Conservation (phyloP, 2,888 invertebrate genomes). For the Crocallis elinguaria region DNA sequence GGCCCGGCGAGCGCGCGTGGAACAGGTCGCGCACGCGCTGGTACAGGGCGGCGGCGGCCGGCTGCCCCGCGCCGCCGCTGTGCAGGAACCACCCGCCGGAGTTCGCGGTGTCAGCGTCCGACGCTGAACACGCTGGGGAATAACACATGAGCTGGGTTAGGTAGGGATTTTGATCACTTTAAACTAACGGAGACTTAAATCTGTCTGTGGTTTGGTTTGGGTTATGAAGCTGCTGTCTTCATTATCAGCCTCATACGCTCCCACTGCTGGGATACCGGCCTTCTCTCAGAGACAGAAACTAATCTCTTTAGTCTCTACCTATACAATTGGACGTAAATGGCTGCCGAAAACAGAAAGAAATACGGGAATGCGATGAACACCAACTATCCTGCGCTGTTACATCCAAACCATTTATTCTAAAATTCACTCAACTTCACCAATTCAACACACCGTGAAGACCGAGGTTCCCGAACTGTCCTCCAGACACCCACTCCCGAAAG, state of each 20-base stretch:
- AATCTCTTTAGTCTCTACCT: no score
- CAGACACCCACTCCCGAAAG: constrained; percentile 32
- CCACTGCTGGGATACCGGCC: no score
- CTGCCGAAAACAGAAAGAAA: no score
- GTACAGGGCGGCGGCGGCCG: constrained; percentile 90
- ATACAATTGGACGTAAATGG: no score
- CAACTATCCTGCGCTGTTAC: background rate
- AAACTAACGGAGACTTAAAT: no score
- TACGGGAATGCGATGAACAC: no score
- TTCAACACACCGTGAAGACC: constrained; percentile 26
- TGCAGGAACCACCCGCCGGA: constrained; percentile 91
- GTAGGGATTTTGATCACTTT: no score
- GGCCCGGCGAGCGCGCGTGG: constrained; percentile 83
- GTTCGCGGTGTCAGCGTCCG: constrained; percentile 83
- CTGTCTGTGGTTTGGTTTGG: no score
- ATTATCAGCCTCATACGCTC: no score
- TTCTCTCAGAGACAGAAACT: no score
- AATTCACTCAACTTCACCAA: constrained; percentile 2
- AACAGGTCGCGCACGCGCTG: constrained; percentile 94
- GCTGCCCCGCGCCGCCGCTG: constrained; percentile 48
- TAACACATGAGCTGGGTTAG: no score
- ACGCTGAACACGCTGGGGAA: constrained; percentile 78
- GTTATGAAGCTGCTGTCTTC: no score
- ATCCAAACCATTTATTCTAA: background rate
- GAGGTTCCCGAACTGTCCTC: constrained; percentile 22